phyloP scores from a whole-genome alignment of 2,888 invertebrate genomes.

The Embidobia sp. region DNA sequence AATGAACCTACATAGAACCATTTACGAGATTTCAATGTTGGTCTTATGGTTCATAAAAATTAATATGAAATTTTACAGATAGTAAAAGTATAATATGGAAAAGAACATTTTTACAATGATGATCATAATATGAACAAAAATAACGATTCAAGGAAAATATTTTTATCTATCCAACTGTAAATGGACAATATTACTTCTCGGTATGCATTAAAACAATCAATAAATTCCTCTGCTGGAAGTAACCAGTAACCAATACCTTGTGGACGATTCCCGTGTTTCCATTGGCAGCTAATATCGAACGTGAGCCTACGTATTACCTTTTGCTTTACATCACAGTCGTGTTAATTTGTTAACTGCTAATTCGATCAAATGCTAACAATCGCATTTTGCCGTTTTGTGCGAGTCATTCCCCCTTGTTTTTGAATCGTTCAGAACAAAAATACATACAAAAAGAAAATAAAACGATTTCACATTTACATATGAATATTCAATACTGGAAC shows the following conservation, averaged over 20 bases:
- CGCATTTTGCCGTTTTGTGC: conserved; percentile 59
- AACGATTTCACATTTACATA: background rate
- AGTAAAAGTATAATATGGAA: too few relatives aligned
- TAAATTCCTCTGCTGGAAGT: conserved; percentile 67
- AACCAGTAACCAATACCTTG: conserved; percentile 60
- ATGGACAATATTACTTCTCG: conserved; percentile 45
- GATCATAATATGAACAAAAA: conserved; percentile 8
- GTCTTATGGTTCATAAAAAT: too few relatives aligned
- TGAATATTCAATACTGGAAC: conserved; percentile 23
- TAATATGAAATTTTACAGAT: too few relatives aligned
- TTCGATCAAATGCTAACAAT: conserved; percentile 66
- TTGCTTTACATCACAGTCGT: conserved; percentile 55
- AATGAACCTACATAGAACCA: too few relatives aligned
- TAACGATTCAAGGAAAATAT: conserved; percentile 53
- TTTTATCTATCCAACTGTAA: conserved; percentile 69
- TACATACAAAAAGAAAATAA: conserved; percentile 10
- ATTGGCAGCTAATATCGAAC: conserved; percentile 70
- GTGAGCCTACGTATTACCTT: conserved; percentile 47
- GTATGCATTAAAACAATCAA: conserved; percentile 66
- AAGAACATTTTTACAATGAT: too few relatives aligned
- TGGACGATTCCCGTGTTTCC: conserved; percentile 70
- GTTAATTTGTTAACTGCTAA: conserved; percentile 73
- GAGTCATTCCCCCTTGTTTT: background rate
- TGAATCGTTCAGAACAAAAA: conserved; percentile 6
- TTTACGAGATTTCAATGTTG: too few relatives aligned